These are phyloP conservation scores for Tachuris rubrigastra DNA, from an alignment of 2,113 vertebrate species.

Conservation along the genomic window DNA sequence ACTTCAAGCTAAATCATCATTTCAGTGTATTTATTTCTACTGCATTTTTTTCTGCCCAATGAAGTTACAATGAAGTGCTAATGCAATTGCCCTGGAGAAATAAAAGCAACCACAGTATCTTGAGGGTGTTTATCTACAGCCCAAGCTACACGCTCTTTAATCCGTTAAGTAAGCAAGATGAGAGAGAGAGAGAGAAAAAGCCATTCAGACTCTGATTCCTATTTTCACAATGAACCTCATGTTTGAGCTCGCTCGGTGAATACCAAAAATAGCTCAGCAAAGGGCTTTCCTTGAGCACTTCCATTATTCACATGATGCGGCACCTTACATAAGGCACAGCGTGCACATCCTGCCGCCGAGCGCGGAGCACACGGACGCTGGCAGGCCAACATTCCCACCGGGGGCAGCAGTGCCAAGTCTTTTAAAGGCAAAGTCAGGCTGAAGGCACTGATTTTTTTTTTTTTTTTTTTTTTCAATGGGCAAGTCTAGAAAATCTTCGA, in stretches of 20 bases:
- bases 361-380: neutral
- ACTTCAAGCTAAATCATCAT: neutral
- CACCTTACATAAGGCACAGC: constrained; percentile 43
- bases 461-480: neutral
- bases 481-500: neutral
- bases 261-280: constrained; percentile 58
- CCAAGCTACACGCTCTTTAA: neutral
- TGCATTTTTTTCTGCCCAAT: neutral
- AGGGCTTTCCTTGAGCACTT: constrained; percentile 64
- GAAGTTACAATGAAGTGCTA: neutral
- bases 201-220: neutral
- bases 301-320: constrained; percentile 67
- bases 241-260: neutral
- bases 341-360: neutral
- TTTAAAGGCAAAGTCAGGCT: constrained; percentile 10
- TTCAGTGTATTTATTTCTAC: neutral
- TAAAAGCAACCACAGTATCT: neutral
- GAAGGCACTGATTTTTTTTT: neutral
- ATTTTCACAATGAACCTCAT: constrained; percentile 59
- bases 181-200: neutral
- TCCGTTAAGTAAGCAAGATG: neutral
- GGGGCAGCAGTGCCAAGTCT: neutral
- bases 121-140: neutral
- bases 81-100: neutral
- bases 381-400: neutral